Conservation (phyloP, 2,888 invertebrate species). For the Diogma glabrata region DNA sequence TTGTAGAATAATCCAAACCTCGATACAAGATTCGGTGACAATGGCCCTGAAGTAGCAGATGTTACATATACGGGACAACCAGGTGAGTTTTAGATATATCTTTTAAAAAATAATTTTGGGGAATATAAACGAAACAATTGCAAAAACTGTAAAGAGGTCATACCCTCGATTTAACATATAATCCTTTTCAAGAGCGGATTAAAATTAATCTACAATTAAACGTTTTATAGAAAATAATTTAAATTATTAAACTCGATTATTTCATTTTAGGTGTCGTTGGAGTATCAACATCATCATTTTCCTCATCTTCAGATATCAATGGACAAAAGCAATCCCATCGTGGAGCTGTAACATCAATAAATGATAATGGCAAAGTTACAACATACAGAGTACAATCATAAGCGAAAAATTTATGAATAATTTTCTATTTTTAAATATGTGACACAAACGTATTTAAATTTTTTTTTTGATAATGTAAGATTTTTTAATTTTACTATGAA, state of each 20-base stretch:
- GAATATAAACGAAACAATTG: too few species aligned
- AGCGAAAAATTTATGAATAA: too few species aligned
- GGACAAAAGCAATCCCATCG: constrained; percentile 45
- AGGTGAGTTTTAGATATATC: too few species aligned
- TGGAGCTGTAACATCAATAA: constrained; percentile 51
- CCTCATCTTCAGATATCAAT: constrained; percentile 45
- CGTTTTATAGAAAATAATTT: constrained; percentile 37
- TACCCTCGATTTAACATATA: too few species aligned
- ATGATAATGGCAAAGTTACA: constrained; percentile 61
- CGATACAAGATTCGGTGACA: constrained; percentile 32
- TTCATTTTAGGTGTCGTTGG: constrained; percentile 34
- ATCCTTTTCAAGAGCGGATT: too few species aligned
- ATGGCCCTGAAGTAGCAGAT: constrained; percentile 24
- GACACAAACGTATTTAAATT: too few species aligned
- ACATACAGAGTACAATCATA: constrained; percentile 34
- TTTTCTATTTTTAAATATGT: too few species aligned
- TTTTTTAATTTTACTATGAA: too few species aligned
- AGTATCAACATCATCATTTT: constrained; percentile 53
- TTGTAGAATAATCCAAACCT: constrained; percentile 42
- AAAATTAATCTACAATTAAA: too few species aligned
- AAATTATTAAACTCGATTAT: constrained; percentile 39
- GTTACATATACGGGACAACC: constrained; percentile 18
- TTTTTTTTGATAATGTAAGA: too few species aligned
- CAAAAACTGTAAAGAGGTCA: constrained; percentile 10
- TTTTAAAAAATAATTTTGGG: too few species aligned